phyloP scores from a whole-genome alignment of 2,888 invertebrate species.

The Platycheirus rosarum region DNA sequence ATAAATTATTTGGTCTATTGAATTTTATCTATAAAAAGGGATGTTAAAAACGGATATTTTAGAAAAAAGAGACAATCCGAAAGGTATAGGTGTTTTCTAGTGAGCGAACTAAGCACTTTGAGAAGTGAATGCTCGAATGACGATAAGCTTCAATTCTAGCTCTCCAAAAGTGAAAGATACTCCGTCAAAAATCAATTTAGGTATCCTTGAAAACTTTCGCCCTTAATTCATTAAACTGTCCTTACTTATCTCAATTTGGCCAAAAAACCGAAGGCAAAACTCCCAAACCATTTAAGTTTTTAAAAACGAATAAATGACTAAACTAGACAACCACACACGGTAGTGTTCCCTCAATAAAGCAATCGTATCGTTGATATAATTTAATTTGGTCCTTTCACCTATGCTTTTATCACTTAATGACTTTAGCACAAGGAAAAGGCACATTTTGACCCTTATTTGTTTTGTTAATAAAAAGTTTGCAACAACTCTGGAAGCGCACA shows the following conservation, averaged over 20 bases:
- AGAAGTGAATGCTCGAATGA: background rate
- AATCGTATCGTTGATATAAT: constrained; percentile 48
- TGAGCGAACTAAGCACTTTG: background rate
- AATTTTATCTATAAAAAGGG: constrained; percentile 42
- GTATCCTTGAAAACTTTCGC: background rate
- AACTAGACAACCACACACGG: constrained; percentile 9
- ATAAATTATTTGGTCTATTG: constrained; percentile 47
- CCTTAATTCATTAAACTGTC: constrained; percentile 48
- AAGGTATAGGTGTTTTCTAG: background rate
- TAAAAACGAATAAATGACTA: constrained; percentile 32
- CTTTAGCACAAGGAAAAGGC: constrained; percentile 47
- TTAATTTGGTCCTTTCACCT: constrained; percentile 65
- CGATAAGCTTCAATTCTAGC: background rate
- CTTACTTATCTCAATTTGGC: too few relatives aligned
- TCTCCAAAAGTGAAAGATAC: too few relatives aligned
- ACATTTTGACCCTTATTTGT: constrained; percentile 67
- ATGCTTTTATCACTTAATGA: constrained; percentile 67
- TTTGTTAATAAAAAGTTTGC: constrained; percentile 44
- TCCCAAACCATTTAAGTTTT: constrained; percentile 15
- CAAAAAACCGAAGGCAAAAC: too few relatives aligned
- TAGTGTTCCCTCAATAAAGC: constrained; percentile 16
- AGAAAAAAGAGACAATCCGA: background rate
- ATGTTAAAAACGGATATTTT: constrained; percentile 20
- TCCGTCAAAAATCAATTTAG: too few relatives aligned
- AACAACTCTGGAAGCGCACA: constrained; percentile 14